Percentiles rank a stretch among this genome's conserved stretches.
phyloP scores from a whole-genome alignment of 2,113 vertebrate genomes.

The Pseudorhombus dupliciocellatus region DNA sequence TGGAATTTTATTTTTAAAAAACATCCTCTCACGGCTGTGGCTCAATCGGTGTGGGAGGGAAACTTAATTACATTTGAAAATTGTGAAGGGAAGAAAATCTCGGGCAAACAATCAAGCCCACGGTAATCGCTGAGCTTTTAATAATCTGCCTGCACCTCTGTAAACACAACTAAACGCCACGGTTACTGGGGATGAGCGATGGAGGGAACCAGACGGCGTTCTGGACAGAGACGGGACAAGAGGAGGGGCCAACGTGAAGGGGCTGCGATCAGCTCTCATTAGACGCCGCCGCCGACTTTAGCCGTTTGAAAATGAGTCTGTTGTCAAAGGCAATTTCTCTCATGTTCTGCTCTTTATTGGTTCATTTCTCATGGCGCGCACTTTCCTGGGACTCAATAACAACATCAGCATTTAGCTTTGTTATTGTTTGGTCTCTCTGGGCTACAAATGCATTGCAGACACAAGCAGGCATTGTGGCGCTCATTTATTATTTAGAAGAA shows the following conservation, averaged over 20 bases:
- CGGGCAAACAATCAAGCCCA: constrained; percentile 37
- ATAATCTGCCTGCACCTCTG: constrained; percentile 31
- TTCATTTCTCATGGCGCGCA: constrained; percentile 44
- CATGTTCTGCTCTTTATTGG: constrained; percentile 37
- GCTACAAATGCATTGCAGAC: constrained; percentile 30
- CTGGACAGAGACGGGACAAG: neutral
- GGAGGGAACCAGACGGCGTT: constrained; percentile 33
- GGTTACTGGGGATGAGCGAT: constrained; percentile 24
- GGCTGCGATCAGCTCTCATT: constrained; percentile 45
- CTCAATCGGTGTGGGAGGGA: constrained; percentile 35
- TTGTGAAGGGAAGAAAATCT: constrained; percentile 14
- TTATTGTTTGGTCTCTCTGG: constrained; percentile 46
- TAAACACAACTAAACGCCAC: constrained; percentile 39
- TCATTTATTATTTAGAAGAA: constrained; percentile 50
- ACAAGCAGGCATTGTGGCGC: constrained; percentile 16
- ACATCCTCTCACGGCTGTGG: constrained; percentile 29
- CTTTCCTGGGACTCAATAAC: constrained; percentile 39
- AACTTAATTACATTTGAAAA: constrained; percentile 56
- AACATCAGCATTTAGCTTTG: constrained; percentile 50
- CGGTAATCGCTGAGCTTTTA: constrained; percentile 52
- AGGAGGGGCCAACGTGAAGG: constrained; percentile 6
- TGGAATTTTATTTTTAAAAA: constrained; percentile 22
- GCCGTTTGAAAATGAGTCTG: constrained; percentile 39
- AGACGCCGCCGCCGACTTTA: constrained; percentile 40
- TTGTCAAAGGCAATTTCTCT: constrained; percentile 46